These are phyloP conservation scores for Pyrgus malvae DNA, from an alignment of 2,888 invertebrate species.

Conservation along the genomic window DNA sequence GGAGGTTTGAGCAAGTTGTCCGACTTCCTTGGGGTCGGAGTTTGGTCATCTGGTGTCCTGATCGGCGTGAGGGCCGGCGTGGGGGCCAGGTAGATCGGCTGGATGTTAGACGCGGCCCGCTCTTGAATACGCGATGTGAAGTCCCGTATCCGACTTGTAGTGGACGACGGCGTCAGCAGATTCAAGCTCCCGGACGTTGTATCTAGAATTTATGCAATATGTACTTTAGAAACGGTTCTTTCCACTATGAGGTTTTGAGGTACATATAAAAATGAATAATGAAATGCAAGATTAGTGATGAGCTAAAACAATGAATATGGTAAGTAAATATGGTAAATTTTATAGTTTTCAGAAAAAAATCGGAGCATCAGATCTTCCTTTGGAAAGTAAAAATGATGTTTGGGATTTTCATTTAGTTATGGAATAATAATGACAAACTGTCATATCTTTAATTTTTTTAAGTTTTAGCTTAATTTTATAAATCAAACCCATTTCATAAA, in stretches of 20 bases:
- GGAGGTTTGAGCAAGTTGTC: constrained; percentile 71
- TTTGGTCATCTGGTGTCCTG: constrained; percentile 47
- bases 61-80: constrained; percentile 58
- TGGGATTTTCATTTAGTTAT: too few relatives aligned
- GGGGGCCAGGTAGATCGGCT: constrained; percentile 46
- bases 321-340: too few relatives aligned
- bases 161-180: constrained; percentile 83
- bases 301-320: too few relatives aligned
- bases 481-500: too few relatives aligned
- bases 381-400: too few relatives aligned
- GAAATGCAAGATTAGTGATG: too few relatives aligned
- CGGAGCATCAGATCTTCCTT: too few relatives aligned
- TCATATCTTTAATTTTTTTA: too few relatives aligned
- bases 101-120: constrained; percentile 64
- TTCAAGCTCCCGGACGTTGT: constrained; percentile 84
- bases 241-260: neutral
- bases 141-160: constrained; percentile 79
- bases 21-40: constrained; percentile 46
- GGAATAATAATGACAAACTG: too few relatives aligned
- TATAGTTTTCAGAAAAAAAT: too few relatives aligned
- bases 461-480: too few relatives aligned
- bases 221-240: neutral
- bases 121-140: constrained; percentile 83
- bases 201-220: constrained; percentile 50
- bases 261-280: too few relatives aligned